Evolutionary conservation across 1,140 invertebrate genomes (phyloP), one percentile per base, ranked within the genome.

Genomic region (Zophobas atratus): DNA sequence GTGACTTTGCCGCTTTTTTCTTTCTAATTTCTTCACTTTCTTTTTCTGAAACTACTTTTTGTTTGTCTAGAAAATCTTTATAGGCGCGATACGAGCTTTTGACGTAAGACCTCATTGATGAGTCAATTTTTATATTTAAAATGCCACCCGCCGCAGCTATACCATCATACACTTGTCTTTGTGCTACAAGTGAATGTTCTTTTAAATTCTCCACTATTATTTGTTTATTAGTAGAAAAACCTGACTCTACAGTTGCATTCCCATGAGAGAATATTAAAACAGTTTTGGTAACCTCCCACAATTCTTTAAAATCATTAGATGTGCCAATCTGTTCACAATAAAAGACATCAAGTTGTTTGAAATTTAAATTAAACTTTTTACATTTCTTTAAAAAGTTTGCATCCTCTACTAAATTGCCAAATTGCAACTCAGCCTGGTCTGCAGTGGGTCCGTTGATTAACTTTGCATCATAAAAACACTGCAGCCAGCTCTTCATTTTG

Each of bases 391-490:
- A 60, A 60, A 60, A 60, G 8, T 1, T 20, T n/a, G n/a, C 8
- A 60, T 60, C 38, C 8, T 34, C n/a, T 36, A 60, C 8, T 36
- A 60, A 39, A 20, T 60, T 33, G 34, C 8, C 8, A 60, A n/a
- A 60, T 32, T 60, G 56, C 34, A 8, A 8, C 2, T 8, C 8
- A 34, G 56, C 8, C 34, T 34, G 8, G 34, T 60, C 56, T 20
- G 20, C 56, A n/a, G 8, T 32, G 1, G 8, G 34, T n/a, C 8
- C 34, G 1, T 8, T 36, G 8, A 60, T 60, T 34, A 60, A 60
- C 34, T 60, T 34, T 60, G 34, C 38, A 39, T 60, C 33, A 60
- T 60, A 34, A 60, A 60, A 60, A 32, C n/a, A 60, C 33, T 60
- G 56, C 38, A 60, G n/a, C 56, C 8, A n/a, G 38, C 4, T 39